Conservation (phyloP, 2,888 invertebrate species). For the Hylaea fasciaria region DNA sequence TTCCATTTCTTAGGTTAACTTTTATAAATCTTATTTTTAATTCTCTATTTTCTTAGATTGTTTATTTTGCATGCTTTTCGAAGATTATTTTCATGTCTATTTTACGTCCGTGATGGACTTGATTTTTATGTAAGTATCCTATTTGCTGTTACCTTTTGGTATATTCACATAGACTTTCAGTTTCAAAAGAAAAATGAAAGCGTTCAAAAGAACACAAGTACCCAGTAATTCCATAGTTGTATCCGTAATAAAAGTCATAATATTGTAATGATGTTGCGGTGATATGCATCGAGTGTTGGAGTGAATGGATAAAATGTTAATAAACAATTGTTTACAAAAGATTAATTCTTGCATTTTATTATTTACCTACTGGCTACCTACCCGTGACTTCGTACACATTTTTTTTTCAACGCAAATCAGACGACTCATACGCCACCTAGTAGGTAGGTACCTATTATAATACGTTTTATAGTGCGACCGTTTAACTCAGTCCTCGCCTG, state of each 20-base stretch:
- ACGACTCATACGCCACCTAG: too few species aligned
- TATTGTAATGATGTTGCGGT: slow-evolving; percentile 75
- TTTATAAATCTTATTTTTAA: slow-evolving; percentile 65
- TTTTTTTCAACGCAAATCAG: neutral
- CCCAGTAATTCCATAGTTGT: slow-evolving; percentile 77
- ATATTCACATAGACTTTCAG: slow-evolving; percentile 75
- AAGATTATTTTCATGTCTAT: slow-evolving; percentile 57
- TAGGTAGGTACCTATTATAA: too few species aligned
- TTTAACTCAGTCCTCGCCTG: too few species aligned
- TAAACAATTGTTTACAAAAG: slow-evolving; percentile 86
- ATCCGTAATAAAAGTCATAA: slow-evolving; percentile 78
- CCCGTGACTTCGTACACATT: neutral
- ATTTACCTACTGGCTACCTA: slow-evolving; percentile 7
- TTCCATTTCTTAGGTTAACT: slow-evolving; percentile 76
- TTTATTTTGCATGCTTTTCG: slow-evolving; percentile 73
- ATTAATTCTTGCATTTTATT: slow-evolving; percentile 73
- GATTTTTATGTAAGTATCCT: slow-evolving; percentile 65
- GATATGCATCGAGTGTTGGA: slow-evolving; percentile 71
- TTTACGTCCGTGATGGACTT: slow-evolving; percentile 57
- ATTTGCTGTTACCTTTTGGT: slow-evolving; percentile 68
- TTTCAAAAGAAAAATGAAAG: slow-evolving; percentile 84
- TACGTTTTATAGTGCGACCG: too few species aligned
- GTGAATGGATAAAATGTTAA: slow-evolving; percentile 81
- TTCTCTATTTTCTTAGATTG: slow-evolving; percentile 69
- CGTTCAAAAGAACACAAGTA: slow-evolving; percentile 62